Evolutionary conservation across 2,797 vertebrate species (phyloP).

Genomic region (Diceros bicornis): DNA sequence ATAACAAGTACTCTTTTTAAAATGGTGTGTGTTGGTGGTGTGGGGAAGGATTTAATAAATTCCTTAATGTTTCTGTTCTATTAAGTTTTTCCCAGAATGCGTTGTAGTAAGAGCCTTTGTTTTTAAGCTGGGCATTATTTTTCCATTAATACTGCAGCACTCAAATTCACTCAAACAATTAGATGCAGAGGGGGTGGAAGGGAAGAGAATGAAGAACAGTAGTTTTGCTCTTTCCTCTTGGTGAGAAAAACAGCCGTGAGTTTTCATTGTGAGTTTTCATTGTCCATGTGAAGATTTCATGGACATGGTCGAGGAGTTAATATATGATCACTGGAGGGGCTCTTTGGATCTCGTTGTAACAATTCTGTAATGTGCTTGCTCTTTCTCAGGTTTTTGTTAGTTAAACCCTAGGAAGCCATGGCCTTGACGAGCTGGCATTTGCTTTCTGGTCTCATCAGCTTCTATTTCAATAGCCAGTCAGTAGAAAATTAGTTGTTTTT

Average conservation of each 20-base stretch:
- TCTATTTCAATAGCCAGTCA: not conserved
- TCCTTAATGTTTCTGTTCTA: not conserved
- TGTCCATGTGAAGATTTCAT: not conserved
- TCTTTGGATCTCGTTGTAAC: not conserved
- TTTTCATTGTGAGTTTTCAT: not conserved
- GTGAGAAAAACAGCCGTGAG: not conserved
- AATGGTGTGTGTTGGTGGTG: not conserved
- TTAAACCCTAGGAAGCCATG: not conserved
- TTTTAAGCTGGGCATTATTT: not conserved
- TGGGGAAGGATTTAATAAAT: not conserved
- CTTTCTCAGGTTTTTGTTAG: not conserved
- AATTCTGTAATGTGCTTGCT: not conserved
- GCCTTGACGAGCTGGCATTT: not conserved
- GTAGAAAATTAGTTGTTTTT: conserved; percentile 35
- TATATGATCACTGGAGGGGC: not conserved
- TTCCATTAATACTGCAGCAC: not conserved
- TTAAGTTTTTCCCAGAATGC: not conserved
- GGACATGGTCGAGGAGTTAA: not conserved
- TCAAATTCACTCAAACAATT: not conserved
- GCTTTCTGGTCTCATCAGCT: not conserved
- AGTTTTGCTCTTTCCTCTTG: not conserved
- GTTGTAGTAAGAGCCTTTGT: not conserved
- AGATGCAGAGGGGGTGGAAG: not conserved
- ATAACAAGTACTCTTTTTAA: not conserved
- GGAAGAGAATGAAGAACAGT: not conserved